Base-by-base conservation (phyloP, 1,140 invertebrate genomes). In the Habropoda laboriosa region DNA sequence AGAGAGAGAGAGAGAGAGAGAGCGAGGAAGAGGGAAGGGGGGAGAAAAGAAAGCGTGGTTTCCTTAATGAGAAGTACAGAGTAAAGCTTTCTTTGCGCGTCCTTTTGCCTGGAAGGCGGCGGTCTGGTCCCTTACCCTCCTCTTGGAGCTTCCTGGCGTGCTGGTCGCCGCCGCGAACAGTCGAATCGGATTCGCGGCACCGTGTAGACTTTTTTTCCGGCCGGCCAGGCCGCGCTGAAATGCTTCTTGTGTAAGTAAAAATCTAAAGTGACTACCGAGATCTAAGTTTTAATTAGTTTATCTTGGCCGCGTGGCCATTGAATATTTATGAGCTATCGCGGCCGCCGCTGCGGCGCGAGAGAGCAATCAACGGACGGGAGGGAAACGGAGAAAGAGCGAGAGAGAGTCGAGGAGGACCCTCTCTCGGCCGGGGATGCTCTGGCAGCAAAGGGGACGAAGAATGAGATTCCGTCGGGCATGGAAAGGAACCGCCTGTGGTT, bases 271-370 rank as follows among this genome's bases (percentile, higher is more conserved):
- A 93, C 92, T 93, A 93, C 92, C 92, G 91, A 93, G 92, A 93
- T 93, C 92, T 93, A 93, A 93, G 92, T 93, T 93, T 93, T 93
- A 93, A 93, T 93, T 93, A 93, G 92, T 93, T 93, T 93, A 93
- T 93, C 92, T 93, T 93, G 91, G 92, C 92, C 92, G 92, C 92
- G 91, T 93, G 92, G 92, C 92, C 92, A 93, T 93, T 93, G 92
- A 93, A 93, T 93, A 93, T 93, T 93, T 93, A 93, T 93, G 91
- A 93, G 91, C 90, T 86, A 87, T 89, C 83, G 87, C 83, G 83
- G 84, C 81, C 81, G 86, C 80, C 80, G 80, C 51, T 63, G 49
- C 67, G 81, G 83, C 80, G 76, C 81, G 68, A 80, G 77, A 78
- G 81, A 85, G 70, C 66, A 79, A 79, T 64, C 35, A 79, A 83